These are phyloP conservation scores for Sarcophilus harrisii DNA, from an alignment of 2,797 vertebrate genomes.

Conservation along the genomic window DNA sequence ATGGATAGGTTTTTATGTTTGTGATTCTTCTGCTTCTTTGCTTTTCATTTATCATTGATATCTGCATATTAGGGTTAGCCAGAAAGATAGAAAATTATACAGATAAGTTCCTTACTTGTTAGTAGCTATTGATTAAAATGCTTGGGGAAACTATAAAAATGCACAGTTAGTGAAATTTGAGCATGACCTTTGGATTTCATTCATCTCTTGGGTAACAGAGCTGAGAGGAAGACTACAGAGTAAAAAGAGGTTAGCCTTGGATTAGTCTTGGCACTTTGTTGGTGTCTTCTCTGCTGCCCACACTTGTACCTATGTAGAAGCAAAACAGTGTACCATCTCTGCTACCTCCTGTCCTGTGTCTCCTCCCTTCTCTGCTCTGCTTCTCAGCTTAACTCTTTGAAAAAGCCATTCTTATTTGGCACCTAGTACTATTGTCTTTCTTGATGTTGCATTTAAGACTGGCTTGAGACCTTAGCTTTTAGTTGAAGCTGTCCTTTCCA, in stretches of 20 bases:
- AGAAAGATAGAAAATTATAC: neutral
- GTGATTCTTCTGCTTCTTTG: neutral
- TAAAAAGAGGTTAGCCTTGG: neutral
- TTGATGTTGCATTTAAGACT: neutral
- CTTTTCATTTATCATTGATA: constrained; percentile 25
- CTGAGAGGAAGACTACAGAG: neutral
- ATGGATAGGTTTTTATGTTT: neutral
- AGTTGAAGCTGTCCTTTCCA: neutral
- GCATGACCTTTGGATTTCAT: constrained; percentile 34
- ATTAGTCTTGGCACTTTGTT: neutral
- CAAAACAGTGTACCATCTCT: neutral
- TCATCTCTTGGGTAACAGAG: constrained; percentile 12
- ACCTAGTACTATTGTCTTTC: neutral
- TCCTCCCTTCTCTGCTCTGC: neutral
- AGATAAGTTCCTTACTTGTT: neutral
- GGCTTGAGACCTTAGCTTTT: neutral
- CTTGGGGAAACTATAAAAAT: constrained; percentile 21
- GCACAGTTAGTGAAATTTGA: constrained; percentile 14
- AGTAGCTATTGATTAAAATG: neutral
- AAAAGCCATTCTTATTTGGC: neutral
- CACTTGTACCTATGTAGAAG: neutral
- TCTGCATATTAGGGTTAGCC: neutral
- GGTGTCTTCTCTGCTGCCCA: neutral
- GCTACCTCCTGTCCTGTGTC: neutral
- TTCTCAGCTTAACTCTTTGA: neutral